Percentiles rank a stretch among this genome's conserved stretches.
phyloP scores from a whole-genome alignment of 2,797 vertebrate genomes.

The Brachyrhaphis roseni region DNA sequence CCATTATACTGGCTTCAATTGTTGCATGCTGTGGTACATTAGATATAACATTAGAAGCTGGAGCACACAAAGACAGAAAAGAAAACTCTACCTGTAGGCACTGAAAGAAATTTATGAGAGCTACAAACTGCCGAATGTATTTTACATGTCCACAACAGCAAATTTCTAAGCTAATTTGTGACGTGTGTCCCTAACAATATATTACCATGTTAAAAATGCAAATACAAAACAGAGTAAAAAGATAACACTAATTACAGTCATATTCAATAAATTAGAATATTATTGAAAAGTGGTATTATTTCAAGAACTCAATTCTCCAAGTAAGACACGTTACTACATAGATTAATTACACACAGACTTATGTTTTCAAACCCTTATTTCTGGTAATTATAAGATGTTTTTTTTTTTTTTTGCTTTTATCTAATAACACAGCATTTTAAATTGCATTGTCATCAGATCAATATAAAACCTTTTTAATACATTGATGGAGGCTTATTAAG shows the following conservation, averaged over 20 bases:
- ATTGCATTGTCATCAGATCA: not conserved
- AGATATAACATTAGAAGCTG: conserved; percentile 35
- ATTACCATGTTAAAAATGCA: not conserved
- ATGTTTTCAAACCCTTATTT: not conserved
- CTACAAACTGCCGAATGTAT: conserved; percentile 18
- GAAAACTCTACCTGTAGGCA: conserved; percentile 30
- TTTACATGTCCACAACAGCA: conserved; percentile 13
- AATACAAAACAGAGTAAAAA: not conserved
- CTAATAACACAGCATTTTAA: not conserved
- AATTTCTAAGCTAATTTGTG: not conserved
- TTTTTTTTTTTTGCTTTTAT: not conserved
- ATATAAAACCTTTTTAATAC: not conserved
- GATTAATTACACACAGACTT: not conserved
- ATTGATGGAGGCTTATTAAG: not conserved
- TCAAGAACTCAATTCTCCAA: not conserved
- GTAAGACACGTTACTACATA: not conserved
- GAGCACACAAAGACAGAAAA: conserved; percentile 27
- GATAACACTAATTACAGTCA: not conserved
- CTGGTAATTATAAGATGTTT: not conserved
- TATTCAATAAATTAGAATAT: not conserved
- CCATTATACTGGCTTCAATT: conserved; percentile 39
- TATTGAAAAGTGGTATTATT: not conserved
- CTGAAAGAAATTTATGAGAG: conserved; percentile 34
- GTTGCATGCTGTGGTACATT: conserved; percentile 24
- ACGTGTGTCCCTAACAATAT: not conserved